Conservation (phyloP, 2,797 vertebrate genomes). For the Onychomys torridus region DNA sequence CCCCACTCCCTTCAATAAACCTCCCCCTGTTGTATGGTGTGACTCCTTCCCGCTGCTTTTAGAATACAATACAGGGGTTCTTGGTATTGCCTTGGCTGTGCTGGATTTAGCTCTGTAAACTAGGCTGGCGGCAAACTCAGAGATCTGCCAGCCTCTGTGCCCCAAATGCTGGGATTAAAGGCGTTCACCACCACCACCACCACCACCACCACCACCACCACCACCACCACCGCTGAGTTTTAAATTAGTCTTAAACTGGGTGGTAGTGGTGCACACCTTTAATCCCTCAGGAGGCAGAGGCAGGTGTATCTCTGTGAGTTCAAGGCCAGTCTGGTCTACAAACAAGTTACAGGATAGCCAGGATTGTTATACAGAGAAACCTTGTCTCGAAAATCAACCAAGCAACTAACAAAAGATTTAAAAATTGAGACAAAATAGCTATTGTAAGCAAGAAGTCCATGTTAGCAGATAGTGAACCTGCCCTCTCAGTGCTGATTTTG, state of each 20-base stretch:
- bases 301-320: background rate
- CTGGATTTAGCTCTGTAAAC: background rate
- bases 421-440: slow-evolving; percentile 21
- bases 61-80: too few relatives aligned
- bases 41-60: too few relatives aligned
- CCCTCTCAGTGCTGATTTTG: background rate
- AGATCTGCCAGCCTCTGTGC: background rate
- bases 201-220: too few relatives aligned
- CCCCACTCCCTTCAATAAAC: too few relatives aligned
- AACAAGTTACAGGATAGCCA: background rate
- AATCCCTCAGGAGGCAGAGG: background rate
- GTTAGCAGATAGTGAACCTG: background rate
- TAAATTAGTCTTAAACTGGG: background rate
- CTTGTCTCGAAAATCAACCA: background rate
- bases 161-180: background rate
- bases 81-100: background rate
- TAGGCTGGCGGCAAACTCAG: background rate
- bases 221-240: background rate
- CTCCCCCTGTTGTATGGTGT: too few relatives aligned
- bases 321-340: background rate
- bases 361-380: background rate
- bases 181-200: too few relatives aligned
- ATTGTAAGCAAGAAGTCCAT: background rate
- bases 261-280: background rate
- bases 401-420: background rate